Evolutionary conservation across 1,140 invertebrate genomes (phyloP).

Genomic region (Eriosoma lanigerum): DNA sequence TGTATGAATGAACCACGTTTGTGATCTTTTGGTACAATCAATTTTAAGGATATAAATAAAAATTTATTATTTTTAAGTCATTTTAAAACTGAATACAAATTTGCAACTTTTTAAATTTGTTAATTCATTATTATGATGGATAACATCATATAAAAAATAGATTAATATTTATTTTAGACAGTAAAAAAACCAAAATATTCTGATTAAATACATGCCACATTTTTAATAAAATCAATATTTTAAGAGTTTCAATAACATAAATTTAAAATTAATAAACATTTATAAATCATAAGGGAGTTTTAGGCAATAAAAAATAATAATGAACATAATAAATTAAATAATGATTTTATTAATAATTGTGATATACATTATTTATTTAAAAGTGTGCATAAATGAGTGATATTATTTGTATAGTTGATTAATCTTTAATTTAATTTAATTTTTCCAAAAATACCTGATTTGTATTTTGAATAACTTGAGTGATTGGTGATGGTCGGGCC

Average conservation of each 20-base stretch:
- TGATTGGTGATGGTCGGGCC: neutral
- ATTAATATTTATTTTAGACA: neutral
- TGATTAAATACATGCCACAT: neutral
- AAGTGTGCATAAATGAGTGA: neutral
- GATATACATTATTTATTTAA: neutral
- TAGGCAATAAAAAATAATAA: no score
- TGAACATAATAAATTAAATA: no score
- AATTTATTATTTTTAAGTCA: no score
- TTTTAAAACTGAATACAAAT: no score
- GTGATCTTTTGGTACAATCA: no score
- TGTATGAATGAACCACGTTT: no score
- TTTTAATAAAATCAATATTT: neutral
- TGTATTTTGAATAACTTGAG: constrained; percentile 44
- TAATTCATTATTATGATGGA: neutral
- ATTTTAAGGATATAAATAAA: no score
- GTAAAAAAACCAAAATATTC: neutral
- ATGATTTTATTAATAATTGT: neutral
- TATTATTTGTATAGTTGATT: neutral
- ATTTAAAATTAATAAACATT: no score
- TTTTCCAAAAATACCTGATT: constrained; percentile 38
- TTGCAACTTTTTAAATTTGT: neutral
- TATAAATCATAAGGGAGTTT: no score
- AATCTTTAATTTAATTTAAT: neutral
- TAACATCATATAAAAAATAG: neutral
- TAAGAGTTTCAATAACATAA: no score